Conservation (phyloP, 2,797 vertebrate species). For the Chiroxiphia lanceolata region DNA sequence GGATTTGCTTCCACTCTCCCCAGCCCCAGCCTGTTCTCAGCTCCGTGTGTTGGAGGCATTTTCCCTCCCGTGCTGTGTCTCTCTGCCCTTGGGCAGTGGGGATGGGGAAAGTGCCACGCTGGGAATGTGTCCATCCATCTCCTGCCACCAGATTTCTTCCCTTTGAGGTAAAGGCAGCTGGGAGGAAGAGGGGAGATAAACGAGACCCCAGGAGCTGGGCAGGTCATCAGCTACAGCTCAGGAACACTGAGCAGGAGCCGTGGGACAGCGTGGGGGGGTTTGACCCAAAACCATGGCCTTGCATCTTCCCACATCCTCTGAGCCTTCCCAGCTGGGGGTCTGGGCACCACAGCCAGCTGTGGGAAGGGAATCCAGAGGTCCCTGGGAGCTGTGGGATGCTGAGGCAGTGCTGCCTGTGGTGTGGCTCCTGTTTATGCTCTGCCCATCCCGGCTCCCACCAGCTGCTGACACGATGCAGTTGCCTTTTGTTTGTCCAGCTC, state of each 20-base stretch:
- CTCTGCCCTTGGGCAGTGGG: not conserved
- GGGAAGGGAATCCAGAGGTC: not conserved
- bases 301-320: not conserved
- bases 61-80: not conserved
- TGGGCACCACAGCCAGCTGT: accelerated
- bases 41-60: not conserved
- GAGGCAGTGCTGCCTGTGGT: not conserved
- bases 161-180: not conserved
- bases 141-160: not conserved
- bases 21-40: not conserved
- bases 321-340: not conserved
- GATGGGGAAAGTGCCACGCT: accelerated
- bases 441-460: not conserved
- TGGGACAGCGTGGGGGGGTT: not conserved
- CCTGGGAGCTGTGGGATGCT: not conserved
- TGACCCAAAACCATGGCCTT: not conserved
- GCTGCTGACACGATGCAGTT: not conserved
- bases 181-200: not conserved
- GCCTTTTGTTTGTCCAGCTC: not conserved
- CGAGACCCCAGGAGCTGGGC: not conserved
- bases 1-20: not conserved
- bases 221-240: not conserved
- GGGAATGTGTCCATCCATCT: not conserved
- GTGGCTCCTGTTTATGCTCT: not conserved
- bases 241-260: not conserved